Base-by-base conservation (phyloP, 2,888 invertebrate genomes). In the Melipona beecheii region DNA sequence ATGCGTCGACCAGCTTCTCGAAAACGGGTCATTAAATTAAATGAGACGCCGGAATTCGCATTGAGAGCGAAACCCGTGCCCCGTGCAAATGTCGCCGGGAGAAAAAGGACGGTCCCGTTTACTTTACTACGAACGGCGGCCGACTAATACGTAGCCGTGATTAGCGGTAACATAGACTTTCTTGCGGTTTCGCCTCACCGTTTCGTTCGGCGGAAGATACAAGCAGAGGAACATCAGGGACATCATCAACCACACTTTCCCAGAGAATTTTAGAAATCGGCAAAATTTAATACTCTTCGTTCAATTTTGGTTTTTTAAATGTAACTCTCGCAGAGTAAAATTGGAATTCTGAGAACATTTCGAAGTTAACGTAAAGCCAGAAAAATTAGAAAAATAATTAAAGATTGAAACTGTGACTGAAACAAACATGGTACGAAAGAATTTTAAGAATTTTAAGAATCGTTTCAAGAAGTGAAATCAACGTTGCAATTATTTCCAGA, bases 11-110 rank as follows among this genome's bases (percentile, higher is more conserved):
- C 84, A 83, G 82, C 82, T 84, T 80, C 83, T 70, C 82, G 78
- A 79, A 87, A 85, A 87, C 86, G 86, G 89, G 86, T 92, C 91
- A 91, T 92, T 92, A 92, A 92, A 90, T 91, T 90, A 88, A 91
- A 92, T 91, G 91, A 92, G 89, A 89, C 83, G 89, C 85, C 88
- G 87, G 87, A 58, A 89, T 90, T 86, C 89, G 81, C 80, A 75
- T 81, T 69, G 73, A 68, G 69, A 64, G 70, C 52, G 60, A 36
- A 83, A 78, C 65, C 43, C 43, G 74, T 56, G 71, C 78, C 15
- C 43, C 62, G 24, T 19, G 71, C 81, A 70, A 77, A 81, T 80
- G 70, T 31, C 49, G 52, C 24, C 56, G 65, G 21, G 11, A 21
- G n/a, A 15, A 4, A 13, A 15, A n/a, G n/a, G n/a, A n/a, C 9